Percentiles rank a stretch among this genome's conserved stretches.
Conservation (phyloP, 1,140 invertebrate species). For the Halotydeus destructor region DNA sequence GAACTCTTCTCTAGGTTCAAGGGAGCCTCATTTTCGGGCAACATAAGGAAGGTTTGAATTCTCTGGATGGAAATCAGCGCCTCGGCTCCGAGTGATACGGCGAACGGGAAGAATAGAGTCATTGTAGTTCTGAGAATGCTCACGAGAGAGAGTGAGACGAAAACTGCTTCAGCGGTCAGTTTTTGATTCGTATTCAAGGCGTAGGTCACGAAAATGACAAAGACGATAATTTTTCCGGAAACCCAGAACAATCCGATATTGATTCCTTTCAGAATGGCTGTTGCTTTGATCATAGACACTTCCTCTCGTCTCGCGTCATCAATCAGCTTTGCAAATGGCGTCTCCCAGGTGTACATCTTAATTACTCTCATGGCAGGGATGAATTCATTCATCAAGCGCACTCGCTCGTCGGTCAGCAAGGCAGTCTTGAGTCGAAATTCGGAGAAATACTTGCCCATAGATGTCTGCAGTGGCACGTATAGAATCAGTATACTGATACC, state of each 20-base stretch:
- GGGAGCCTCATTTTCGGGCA: conserved; percentile 20
- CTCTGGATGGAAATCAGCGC: conserved; percentile 40
- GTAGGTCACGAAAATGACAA: conserved; percentile 44
- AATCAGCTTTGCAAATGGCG: conserved; percentile 44
- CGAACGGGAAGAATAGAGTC: conserved; percentile 47
- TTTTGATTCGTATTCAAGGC: conserved; percentile 37
- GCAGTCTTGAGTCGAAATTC: conserved; percentile 8
- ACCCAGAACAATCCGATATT: conserved; percentile 30
- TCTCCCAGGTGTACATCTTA: conserved; percentile 57
- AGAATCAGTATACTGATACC: conserved; percentile 53
- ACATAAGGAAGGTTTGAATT: conserved; percentile 23
- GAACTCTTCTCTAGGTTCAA: neutral
- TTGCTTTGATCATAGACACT: conserved; percentile 39
- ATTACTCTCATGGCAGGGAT: conserved; percentile 68
- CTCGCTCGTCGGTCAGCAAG: conserved; percentile 12
- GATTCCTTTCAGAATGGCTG: conserved; percentile 43
- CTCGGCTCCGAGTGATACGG: conserved; percentile 32
- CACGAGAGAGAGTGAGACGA: conserved; percentile 45
- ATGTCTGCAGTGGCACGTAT: conserved; percentile 61
- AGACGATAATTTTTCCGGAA: conserved; percentile 43
- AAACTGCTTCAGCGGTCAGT: conserved; percentile 53
- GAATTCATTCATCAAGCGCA: conserved; percentile 57
- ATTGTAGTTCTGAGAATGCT: conserved; percentile 39
- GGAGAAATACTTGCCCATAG: conserved; percentile 31
- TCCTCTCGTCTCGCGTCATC: conserved; percentile 36